Conservation (phyloP, 2,888 invertebrate genomes). For the Cheilosia soror region DNA sequence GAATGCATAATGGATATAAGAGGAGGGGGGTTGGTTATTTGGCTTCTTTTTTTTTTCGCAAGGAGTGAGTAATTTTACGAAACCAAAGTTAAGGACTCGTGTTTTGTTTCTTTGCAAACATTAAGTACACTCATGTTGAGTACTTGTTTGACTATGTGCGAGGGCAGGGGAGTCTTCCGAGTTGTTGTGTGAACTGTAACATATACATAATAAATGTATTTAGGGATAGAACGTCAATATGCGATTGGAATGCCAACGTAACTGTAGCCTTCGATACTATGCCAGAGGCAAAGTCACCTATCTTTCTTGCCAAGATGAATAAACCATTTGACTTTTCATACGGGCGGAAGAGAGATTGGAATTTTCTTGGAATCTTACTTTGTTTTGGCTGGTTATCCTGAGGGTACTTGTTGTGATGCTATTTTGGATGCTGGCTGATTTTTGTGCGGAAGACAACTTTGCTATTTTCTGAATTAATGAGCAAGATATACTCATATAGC, state of each 20-base stretch:
- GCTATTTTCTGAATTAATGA: no score
- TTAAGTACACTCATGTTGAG: conserved; percentile 63
- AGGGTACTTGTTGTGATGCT: conserved; percentile 26
- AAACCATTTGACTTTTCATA: conserved; percentile 47
- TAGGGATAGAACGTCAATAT: conserved; percentile 18
- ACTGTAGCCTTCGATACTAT: neutral
- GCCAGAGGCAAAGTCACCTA: conserved; percentile 11
- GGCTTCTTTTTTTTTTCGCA: neutral
- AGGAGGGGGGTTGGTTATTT: conserved; percentile 25
- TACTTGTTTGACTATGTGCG: conserved; percentile 42
- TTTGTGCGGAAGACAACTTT: no score
- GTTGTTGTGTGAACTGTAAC: neutral
- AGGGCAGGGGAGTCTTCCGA: neutral
- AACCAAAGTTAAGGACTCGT: conserved; percentile 65
- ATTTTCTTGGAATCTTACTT: neutral
- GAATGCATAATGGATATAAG: conserved; percentile 60
- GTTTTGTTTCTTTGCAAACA: conserved; percentile 61
- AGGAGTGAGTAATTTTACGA: conserved; percentile 50
- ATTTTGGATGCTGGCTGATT: conserved; percentile 6
- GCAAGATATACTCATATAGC: neutral
- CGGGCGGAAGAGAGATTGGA: conserved; percentile 27
- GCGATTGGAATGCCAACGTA: neutral
- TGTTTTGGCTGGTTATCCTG: conserved; percentile 6
- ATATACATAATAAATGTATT: conserved; percentile 44
- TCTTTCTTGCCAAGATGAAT: conserved; percentile 40